Evolutionary conservation across 2,113 vertebrate species (phyloP).

Genomic region (Archilochus colubris): DNA sequence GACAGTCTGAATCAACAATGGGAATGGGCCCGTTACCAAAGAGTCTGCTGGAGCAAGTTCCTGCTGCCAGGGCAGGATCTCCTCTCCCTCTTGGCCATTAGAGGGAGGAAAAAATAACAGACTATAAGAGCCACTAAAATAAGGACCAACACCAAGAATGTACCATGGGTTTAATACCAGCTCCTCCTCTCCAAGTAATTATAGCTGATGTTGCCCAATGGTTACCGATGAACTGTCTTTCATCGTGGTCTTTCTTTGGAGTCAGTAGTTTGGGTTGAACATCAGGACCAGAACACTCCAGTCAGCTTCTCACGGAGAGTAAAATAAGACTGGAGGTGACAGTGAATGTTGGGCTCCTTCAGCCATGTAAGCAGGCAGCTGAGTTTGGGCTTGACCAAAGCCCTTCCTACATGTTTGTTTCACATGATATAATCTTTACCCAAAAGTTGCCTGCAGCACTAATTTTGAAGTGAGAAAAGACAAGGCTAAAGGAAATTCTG

Average conservation of each 20-base stretch:
- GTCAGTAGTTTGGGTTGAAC: slow-evolving; percentile 30
- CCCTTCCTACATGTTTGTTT: neutral
- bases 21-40: slow-evolving; percentile 65
- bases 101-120: slow-evolving; percentile 73
- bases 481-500: neutral
- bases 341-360: neutral
- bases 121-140: slow-evolving; percentile 66
- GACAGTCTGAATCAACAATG: slow-evolving; percentile 75
- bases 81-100: slow-evolving; percentile 67
- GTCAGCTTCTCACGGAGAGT: neutral
- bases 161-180: slow-evolving; percentile 70
- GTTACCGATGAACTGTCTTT: slow-evolving; percentile 47
- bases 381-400: slow-evolving; percentile 8
- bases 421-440: slow-evolving; percentile 6
- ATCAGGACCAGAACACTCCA: neutral
- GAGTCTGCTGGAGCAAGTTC: slow-evolving; percentile 67
- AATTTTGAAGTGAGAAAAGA: slow-evolving; percentile 23
- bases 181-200: slow-evolving; percentile 57
- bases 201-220: slow-evolving; percentile 52
- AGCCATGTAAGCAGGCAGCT: neutral
- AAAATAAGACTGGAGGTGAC: slow-evolving; percentile 35
- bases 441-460: neutral
- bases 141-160: slow-evolving; percentile 71
- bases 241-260: slow-evolving; percentile 27
- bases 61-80: slow-evolving; percentile 59